Percentiles rank a stretch among this genome's conserved stretches.
Conservation (phyloP, 2,888 invertebrate genomes). For the Orthosia incerta region DNA sequence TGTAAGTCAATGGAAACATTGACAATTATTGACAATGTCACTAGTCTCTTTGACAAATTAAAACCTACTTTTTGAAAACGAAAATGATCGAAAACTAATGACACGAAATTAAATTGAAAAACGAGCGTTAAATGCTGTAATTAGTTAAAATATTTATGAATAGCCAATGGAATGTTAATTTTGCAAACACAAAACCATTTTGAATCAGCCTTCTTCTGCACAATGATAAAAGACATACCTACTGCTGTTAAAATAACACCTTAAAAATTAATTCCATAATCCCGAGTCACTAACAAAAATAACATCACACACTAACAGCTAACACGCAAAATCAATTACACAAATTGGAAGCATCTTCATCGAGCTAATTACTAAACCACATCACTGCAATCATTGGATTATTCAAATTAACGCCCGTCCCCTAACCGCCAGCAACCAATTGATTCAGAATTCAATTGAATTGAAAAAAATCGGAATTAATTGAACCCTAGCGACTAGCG, state of each 20-base stretch:
- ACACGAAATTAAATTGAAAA: too few species aligned
- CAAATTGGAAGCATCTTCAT: conserved; percentile 60
- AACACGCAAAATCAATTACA: conserved; percentile 62
- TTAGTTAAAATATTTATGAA: too few species aligned
- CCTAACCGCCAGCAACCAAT: conserved; percentile 64
- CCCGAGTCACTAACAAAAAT: conserved; percentile 8
- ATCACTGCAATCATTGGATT: conserved; percentile 63
- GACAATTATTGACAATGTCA: neutral
- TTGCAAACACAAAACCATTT: neutral
- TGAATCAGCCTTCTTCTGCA: neutral
- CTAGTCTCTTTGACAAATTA: neutral
- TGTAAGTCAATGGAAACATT: neutral
- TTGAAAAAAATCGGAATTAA: conserved; percentile 62
- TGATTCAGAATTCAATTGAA: conserved; percentile 61
- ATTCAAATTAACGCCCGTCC: conserved; percentile 65
- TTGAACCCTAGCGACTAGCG: conserved; percentile 46
- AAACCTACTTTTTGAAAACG: too few species aligned
- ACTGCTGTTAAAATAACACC: too few species aligned
- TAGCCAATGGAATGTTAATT: too few species aligned
- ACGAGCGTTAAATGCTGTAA: too few species aligned
- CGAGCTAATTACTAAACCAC: conserved; percentile 64
- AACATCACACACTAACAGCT: conserved; percentile 18
- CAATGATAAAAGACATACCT: too few species aligned
- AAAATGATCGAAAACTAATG: too few species aligned
- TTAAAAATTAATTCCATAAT: too few species aligned